Base-by-base conservation (phyloP, 2,888 invertebrate species). In the Pristionchus maxplancki region DNA sequence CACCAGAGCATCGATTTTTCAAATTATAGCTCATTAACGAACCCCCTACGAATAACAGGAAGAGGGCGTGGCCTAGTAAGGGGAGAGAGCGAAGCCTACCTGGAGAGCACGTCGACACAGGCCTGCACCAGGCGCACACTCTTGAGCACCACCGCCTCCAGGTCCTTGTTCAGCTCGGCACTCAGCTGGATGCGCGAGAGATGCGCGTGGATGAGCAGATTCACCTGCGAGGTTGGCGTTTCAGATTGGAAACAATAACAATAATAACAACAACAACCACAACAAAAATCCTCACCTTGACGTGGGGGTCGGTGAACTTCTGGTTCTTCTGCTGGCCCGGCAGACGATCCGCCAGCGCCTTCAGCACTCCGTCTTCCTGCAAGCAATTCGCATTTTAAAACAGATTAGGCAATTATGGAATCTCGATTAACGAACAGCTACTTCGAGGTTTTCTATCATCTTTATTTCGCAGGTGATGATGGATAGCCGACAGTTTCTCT, bases 281-380 rank as follows among this genome's bases (percentile, higher is more conserved):
- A 44, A 44, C 44, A 44, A 44, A 9, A n/a, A n/a, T 11, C 17
- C 58, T 64, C 64, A 93, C 98, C 95, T 99, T 99, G 48, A 98
- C 96, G 95, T 99, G 98, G 0, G 99, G 99, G 96, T 98, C 98
- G 95, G 98, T 98, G 96, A 96, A 98, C 95, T 97, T 97, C 24
- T 97, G 97, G 53, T 93, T 95, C 95, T 96, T 96, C 15, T 97
- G 96, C 93, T 97, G 97, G 94, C 96, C 96, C 0, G 96, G 96
- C 31, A 96, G 95, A 74, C 96, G 95, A 58, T 94, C 94, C 20
- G 95, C 95, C 89, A 96, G 93, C 94, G 96, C 96, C 92, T 95
- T 95, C 90, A 99, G 96, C 88, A 99, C 96, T 92, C 96, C 96
- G 95, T 99, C 98, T 95, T 99, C 99, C 84, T 84, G 15, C n/a